These are phyloP conservation scores for Iphiclides podalirius DNA, from an alignment of 2,888 invertebrate genomes.

Conservation along the genomic window DNA sequence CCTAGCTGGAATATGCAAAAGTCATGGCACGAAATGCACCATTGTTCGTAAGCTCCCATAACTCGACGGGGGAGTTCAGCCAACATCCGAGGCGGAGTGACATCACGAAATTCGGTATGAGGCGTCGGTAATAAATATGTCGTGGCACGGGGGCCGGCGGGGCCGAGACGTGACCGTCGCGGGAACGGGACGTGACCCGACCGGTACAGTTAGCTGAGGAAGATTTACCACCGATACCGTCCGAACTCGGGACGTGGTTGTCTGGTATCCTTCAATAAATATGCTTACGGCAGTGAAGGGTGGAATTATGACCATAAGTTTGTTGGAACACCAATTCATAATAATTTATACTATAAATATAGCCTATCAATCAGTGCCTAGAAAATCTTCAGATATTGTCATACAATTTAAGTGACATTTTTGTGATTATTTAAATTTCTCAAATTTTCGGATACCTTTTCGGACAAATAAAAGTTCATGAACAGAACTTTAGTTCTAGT, in stretches of 20 bases:
- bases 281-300: conserved; percentile 20
- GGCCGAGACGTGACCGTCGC: conserved; percentile 49
- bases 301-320: conserved; percentile 11
- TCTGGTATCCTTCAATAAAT: conserved; percentile 21
- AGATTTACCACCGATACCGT: conserved; percentile 25
- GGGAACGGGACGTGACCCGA: conserved; percentile 46
- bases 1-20: too few relatives aligned
- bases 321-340: background rate
- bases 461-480: too few relatives aligned
- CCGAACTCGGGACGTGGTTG: conserved; percentile 22
- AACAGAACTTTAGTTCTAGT: too few relatives aligned
- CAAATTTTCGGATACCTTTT: too few relatives aligned
- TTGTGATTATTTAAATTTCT: too few relatives aligned
- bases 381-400: background rate
- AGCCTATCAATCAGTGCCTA: too few relatives aligned
- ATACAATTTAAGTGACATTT: too few relatives aligned
- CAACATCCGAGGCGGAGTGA: conserved; percentile 16
- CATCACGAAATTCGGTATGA: conserved; percentile 45
- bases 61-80: too few relatives aligned
- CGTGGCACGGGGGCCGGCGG: conserved; percentile 41
- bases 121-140: conserved; percentile 53
- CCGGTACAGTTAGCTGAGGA: conserved; percentile 29
- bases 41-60: too few relatives aligned
- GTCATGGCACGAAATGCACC: too few relatives aligned
- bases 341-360: conserved; percentile 2